phyloP scores from a whole-genome alignment of 1,140 invertebrate genomes.

The Drosophila ambigua region DNA sequence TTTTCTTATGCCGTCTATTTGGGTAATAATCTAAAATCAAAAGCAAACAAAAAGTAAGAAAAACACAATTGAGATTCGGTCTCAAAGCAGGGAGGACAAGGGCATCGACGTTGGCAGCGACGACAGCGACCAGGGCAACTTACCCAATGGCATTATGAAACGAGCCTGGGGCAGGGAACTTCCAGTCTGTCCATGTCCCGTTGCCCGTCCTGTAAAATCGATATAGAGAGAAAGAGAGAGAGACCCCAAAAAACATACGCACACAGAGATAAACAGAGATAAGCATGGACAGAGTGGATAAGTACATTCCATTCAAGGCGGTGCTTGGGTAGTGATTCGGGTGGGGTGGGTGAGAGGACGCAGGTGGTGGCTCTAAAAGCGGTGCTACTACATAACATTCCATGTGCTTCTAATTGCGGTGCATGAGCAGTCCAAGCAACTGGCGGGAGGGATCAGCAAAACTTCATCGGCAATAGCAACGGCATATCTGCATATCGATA shows the following conservation, averaged over 20 bases:
- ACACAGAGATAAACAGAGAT: constrained; percentile 52
- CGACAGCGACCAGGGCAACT: constrained; percentile 48
- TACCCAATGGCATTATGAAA: constrained; percentile 82
- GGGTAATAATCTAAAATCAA: constrained; percentile 83
- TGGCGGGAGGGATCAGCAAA: constrained; percentile 21
- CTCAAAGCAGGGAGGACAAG: constrained; percentile 6
- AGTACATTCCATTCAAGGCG: constrained; percentile 46
- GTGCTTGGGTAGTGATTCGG: neutral
- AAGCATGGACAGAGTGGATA: constrained; percentile 52
- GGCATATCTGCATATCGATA: constrained; percentile 17
- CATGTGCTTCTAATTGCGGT: constrained; percentile 32
- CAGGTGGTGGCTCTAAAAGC: constrained; percentile 59
- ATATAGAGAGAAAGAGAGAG: constrained; percentile 20
- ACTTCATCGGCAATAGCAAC: constrained; percentile 28
- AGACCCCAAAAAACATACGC: constrained; percentile 55
- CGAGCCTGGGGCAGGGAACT: constrained; percentile 64
- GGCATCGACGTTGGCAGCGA: constrained; percentile 17
- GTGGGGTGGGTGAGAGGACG: constrained; percentile 8
- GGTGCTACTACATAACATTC: constrained; percentile 46
- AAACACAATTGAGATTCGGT: constrained; percentile 13
- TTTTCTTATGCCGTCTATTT: constrained; percentile 81
- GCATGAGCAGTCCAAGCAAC: constrained; percentile 56
- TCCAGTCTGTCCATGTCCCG: constrained; percentile 16
- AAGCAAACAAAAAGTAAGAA: constrained; percentile 39
- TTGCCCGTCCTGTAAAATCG: constrained; percentile 63